phyloP scores from a whole-genome alignment of 2,888 invertebrate genomes.

The Poecilus cupreus region DNA sequence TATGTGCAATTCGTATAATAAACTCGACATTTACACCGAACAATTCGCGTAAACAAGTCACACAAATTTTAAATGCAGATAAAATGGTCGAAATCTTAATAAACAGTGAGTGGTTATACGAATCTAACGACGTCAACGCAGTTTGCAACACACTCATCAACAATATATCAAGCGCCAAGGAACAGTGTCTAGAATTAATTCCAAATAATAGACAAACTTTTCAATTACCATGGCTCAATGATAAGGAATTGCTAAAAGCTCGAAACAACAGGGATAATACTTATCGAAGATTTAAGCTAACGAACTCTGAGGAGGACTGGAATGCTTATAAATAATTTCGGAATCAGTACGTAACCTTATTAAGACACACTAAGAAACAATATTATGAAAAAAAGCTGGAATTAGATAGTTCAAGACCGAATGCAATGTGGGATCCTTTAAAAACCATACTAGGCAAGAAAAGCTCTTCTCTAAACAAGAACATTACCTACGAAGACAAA shows the following conservation, averaged over 20 bases:
- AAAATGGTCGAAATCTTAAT: background rate
- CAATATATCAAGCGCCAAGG: background rate
- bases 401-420: background rate
- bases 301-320: background rate
- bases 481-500: too few relatives aligned
- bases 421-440: background rate
- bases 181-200: background rate
- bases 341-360: background rate
- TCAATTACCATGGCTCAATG: background rate
- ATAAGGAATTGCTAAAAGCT: background rate
- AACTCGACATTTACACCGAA: background rate
- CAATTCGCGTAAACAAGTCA: background rate
- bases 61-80: background rate
- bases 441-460: background rate
- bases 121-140: background rate
- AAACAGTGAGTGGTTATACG: background rate
- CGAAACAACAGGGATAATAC: background rate
- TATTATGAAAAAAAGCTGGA: background rate
- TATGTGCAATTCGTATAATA: background rate
- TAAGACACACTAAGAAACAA: background rate
- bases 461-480: too few relatives aligned
- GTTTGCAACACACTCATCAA: background rate
- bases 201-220: background rate
- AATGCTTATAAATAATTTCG: background rate
- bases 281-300: background rate